phyloP scores from a whole-genome alignment of 1,140 invertebrate genomes.

The Piezodorus guildinii region DNA sequence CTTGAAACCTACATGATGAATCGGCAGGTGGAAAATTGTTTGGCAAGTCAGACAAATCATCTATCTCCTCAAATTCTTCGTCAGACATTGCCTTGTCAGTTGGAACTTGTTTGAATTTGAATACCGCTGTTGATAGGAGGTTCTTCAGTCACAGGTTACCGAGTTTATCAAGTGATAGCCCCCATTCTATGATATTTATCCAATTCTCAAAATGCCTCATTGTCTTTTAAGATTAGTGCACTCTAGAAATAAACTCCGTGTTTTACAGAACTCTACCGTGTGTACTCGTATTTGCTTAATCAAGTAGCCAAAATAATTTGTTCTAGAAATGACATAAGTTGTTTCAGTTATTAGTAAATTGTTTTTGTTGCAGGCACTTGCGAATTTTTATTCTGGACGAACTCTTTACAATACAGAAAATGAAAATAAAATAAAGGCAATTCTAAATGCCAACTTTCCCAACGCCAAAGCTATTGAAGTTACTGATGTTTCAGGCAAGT shows the following conservation, averaged over 20 bases:
- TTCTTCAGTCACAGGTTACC: not conserved
- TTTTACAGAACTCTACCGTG: not conserved
- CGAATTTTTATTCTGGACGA: not conserved
- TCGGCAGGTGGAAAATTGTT: not conserved
- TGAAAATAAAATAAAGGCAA: slow-evolving; percentile 22
- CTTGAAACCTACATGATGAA: slow-evolving; percentile 11
- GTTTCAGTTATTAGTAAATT: not conserved
- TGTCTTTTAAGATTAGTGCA: not conserved
- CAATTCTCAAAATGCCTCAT: not conserved
- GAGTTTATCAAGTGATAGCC: too few species aligned
- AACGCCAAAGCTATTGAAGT: slow-evolving; percentile 26
- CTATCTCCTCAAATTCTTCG: slow-evolving; percentile 9
- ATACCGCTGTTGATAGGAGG: not conserved
- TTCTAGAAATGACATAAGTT: too few species aligned
- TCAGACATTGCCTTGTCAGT: not conserved
- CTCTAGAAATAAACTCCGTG: not conserved
- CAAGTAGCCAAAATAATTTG: too few species aligned
- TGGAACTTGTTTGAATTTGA: too few species aligned
- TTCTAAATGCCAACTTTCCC: slow-evolving; percentile 22
- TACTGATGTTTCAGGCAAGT: slow-evolving; percentile 25
- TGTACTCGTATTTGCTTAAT: not conserved
- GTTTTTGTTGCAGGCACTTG: not conserved
- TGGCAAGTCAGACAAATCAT: slow-evolving; percentile 5
- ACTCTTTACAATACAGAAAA: not conserved
- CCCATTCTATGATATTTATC: not conserved